Percentiles rank a stretch among this genome's conserved stretches.
phyloP scores from a whole-genome alignment of 2,797 vertebrate species.

The Petrocephalus schoutedeni region DNA sequence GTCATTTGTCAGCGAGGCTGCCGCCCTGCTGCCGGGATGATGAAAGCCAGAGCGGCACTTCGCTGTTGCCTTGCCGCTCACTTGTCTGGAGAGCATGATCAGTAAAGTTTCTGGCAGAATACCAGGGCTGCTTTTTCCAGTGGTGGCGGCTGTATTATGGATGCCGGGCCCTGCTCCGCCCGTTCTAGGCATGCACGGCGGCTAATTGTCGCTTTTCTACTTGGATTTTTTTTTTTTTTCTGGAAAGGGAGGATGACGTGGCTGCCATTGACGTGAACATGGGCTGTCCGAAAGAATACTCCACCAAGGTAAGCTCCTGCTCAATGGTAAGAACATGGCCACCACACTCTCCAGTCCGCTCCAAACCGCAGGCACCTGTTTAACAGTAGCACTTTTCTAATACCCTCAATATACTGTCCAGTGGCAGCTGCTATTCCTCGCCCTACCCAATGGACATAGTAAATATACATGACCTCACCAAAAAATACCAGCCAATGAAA shows the following conservation, averaged over 20 bases:
- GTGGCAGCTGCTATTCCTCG: neutral
- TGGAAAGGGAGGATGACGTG: conserved; percentile 80
- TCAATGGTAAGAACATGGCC: neutral
- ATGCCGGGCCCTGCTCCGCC: neutral
- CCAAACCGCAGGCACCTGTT: neutral
- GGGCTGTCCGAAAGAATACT: conserved; percentile 97
- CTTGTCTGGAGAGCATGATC: neutral
- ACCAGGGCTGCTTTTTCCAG: neutral
- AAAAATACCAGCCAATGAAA: neutral
- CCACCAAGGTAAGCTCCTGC: conserved; percentile 77
- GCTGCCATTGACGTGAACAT: conserved; percentile 92
- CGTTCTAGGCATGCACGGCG: neutral
- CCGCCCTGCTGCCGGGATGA: neutral
- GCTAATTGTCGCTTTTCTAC: neutral
- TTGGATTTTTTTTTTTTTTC: neutral
- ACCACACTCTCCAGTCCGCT: neutral
- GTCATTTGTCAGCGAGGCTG: neutral
- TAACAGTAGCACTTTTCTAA: too few species aligned
- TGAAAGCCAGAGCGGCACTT: neutral
- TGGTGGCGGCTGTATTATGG: neutral
- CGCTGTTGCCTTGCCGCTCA: neutral
- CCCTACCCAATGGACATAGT: neutral
- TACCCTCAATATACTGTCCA: neutral
- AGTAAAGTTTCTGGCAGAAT: neutral
- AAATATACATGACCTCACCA: neutral